phyloP scores from a whole-genome alignment of 2,113 vertebrate genomes.

The Anolis sagrei region DNA sequence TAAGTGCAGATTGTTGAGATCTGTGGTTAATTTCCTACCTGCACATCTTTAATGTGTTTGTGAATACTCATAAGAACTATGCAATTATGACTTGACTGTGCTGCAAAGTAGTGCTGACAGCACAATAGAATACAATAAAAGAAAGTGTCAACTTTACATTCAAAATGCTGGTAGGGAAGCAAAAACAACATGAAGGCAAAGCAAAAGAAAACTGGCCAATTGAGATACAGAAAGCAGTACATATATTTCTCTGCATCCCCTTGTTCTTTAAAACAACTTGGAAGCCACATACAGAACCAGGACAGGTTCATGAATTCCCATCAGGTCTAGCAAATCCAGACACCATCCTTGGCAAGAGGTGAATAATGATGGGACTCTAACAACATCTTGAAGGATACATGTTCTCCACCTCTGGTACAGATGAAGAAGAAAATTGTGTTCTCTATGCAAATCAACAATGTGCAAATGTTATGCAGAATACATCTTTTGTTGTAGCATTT shows the following conservation, averaged over 20 bases:
- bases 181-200: slow-evolving; percentile 52
- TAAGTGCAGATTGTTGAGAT: slow-evolving; percentile 71
- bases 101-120: slow-evolving; percentile 74
- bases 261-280: slow-evolving; percentile 45
- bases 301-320: background rate
- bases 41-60: slow-evolving; percentile 67
- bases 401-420: background rate
- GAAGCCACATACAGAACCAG: slow-evolving; percentile 48
- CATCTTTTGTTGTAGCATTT: no score
- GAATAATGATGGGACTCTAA: background rate
- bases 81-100: slow-evolving; percentile 73
- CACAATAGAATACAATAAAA: slow-evolving; percentile 72
- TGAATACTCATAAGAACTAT: slow-evolving; percentile 64
- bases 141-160: slow-evolving; percentile 47
- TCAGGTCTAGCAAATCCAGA: background rate
- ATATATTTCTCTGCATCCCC: slow-evolving; percentile 13
- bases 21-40: slow-evolving; percentile 73
- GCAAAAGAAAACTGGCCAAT: slow-evolving; percentile 36
- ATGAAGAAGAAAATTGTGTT: no score
- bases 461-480: no score
- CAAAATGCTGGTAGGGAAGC: slow-evolving; percentile 39
- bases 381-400: no score
- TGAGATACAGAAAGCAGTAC: slow-evolving; percentile 42
- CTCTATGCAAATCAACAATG: no score
- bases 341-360: background rate